Evolutionary conservation across 1,140 invertebrate genomes (phyloP).

Genomic region (Andrena cerasifolii): DNA sequence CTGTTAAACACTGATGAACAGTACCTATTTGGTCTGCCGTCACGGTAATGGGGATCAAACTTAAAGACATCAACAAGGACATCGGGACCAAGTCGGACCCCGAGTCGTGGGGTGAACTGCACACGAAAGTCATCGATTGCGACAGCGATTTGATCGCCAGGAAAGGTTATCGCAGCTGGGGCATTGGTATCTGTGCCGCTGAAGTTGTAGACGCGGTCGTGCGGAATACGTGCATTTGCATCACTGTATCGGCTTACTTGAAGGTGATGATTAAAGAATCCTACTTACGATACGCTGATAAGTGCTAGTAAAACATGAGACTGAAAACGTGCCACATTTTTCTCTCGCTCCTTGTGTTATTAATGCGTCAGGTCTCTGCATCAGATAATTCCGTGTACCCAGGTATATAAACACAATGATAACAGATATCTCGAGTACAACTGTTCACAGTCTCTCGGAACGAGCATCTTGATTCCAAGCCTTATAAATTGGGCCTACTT

Average conservation of each 20-base stretch:
- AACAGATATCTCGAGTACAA: no score
- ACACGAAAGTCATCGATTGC: constrained; percentile 83
- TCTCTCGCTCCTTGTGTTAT: no score
- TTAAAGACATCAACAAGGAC: constrained; percentile 83
- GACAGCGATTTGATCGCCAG: constrained; percentile 82
- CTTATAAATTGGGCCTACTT: no score
- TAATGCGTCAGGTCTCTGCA: no score
- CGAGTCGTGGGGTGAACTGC: constrained; percentile 84
- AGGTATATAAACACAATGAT: no score
- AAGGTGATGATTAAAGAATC: constrained; percentile 77
- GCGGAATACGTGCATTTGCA: constrained; percentile 82
- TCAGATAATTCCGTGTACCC: no score
- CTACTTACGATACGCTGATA: no score
- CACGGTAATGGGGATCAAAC: constrained; percentile 84
- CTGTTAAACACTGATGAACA: constrained; percentile 51
- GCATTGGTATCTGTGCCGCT: constrained; percentile 82
- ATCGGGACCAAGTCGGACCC: constrained; percentile 81
- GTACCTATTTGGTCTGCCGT: constrained; percentile 86
- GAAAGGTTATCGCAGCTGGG: constrained; percentile 84
- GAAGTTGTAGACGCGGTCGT: constrained; percentile 83
- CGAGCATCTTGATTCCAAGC: no score
- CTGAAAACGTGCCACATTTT: no score
- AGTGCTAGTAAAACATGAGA: no score
- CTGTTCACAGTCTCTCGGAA: no score
- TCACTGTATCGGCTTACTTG: constrained; percentile 83